phyloP scores from a whole-genome alignment of 2,113 vertebrate genomes.

The Pelecanoides urinatrix region DNA sequence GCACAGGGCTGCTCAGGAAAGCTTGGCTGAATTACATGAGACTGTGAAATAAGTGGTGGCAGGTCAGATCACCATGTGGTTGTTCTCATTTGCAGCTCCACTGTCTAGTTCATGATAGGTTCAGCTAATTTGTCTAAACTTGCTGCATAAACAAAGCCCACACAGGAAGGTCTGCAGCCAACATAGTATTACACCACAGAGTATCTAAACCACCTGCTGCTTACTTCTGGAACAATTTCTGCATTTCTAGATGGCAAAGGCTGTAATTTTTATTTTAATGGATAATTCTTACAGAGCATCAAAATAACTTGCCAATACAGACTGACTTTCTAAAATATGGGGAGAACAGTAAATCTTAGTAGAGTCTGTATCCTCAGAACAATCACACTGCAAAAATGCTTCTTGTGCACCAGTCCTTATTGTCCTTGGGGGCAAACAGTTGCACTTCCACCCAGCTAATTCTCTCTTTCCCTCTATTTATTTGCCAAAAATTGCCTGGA shows the following conservation, averaged over 20 bases:
- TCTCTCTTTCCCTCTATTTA: neutral
- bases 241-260: neutral
- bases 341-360: conserved; percentile 2
- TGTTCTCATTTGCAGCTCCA: neutral
- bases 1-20: neutral
- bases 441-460: neutral
- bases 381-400: neutral
- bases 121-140: conserved; percentile 21
- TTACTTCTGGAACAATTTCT: neutral
- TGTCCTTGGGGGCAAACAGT: neutral
- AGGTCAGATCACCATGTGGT: neutral
- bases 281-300: neutral
- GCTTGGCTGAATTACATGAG: neutral
- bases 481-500: neutral
- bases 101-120: neutral
- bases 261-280: neutral
- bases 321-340: neutral
- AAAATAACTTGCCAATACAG: neutral
- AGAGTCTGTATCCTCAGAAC: neutral
- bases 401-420: neutral
- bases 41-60: neutral
- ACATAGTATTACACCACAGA: neutral
- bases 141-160: conserved; percentile 20
- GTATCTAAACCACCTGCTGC: neutral
- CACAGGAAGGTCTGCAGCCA: conserved; percentile 24